phyloP scores from a whole-genome alignment of 1,140 invertebrate genomes.

The Drosophila kepulauana region DNA sequence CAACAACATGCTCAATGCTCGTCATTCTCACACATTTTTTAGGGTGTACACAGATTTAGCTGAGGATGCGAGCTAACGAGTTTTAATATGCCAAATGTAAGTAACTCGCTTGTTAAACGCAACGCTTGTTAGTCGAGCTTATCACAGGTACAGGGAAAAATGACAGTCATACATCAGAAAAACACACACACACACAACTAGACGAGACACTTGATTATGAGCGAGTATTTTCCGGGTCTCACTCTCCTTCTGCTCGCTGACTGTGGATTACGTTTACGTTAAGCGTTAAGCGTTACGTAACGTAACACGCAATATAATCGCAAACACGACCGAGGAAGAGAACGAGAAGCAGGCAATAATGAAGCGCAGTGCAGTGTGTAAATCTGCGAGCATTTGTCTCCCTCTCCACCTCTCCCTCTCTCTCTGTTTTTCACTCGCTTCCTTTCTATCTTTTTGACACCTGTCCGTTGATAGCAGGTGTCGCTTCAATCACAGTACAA shows the following conservation, averaged over 20 bases:
- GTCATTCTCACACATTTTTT: neutral
- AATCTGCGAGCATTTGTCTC: conserved; percentile 34
- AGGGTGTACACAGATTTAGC: conserved; percentile 3
- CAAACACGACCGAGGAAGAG: conserved; percentile 52
- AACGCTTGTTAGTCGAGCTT: conserved; percentile 49
- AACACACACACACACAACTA: conserved; percentile 24
- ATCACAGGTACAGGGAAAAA: conserved; percentile 48
- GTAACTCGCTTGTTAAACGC: conserved; percentile 44
- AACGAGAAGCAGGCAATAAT: conserved; percentile 51
- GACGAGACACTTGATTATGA: conserved; percentile 72
- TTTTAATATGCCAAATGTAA: conserved; percentile 43
- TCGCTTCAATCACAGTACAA: conserved; percentile 43
- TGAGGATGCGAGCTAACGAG: conserved; percentile 8
- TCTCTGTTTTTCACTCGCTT: neutral
- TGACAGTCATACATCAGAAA: conserved; percentile 51
- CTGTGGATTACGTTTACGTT: conserved; percentile 62
- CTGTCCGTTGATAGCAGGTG: conserved; percentile 22
- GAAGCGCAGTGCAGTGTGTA: conserved; percentile 33
- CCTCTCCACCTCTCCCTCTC: neutral
- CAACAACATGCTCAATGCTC: too few relatives aligned
- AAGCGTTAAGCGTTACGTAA: conserved; percentile 57
- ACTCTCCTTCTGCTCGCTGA: conserved; percentile 16
- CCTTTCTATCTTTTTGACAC: conserved; percentile 27
- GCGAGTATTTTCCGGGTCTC: conserved; percentile 15
- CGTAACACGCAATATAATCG: conserved; percentile 67